These are phyloP conservation scores for Pocillopora verrucosa DNA, from an alignment of 64 coral and sea anemone genomes.

Conservation along the genomic window DNA sequence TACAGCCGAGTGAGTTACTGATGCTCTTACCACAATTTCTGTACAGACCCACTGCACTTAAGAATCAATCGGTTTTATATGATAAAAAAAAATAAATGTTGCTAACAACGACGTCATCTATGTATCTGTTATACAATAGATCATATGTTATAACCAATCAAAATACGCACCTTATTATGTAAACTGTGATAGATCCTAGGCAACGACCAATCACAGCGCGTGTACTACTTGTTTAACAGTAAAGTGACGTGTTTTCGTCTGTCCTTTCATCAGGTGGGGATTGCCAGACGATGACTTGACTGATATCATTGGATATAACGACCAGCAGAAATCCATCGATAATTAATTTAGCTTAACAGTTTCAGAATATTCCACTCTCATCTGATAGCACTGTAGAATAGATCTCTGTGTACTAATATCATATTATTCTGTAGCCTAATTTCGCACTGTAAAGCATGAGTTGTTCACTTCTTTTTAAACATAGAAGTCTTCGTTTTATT, in stretches of 20 bases:
- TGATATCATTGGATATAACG: background rate
- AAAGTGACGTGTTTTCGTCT: background rate
- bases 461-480: background rate
- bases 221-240: background rate
- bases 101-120: no score
- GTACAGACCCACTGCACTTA: no score
- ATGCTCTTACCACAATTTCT: no score
- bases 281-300: background rate
- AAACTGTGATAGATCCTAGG: no score
- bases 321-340: background rate
- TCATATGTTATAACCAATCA: no score
- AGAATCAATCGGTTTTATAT: no score
- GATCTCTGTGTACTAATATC: background rate
- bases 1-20: no score
- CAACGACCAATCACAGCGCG: background rate
- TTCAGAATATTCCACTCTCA: background rate
- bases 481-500: background rate
- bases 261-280: background rate
- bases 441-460: background rate
- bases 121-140: no score
- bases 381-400: background rate
- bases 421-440: background rate
- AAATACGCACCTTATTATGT: no score
- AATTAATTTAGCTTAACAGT: no score
- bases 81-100: no score